Percentiles rank a stretch among this genome's conserved stretches.
Conservation (phyloP, 2,113 vertebrate genomes). For the Meles meles region DNA sequence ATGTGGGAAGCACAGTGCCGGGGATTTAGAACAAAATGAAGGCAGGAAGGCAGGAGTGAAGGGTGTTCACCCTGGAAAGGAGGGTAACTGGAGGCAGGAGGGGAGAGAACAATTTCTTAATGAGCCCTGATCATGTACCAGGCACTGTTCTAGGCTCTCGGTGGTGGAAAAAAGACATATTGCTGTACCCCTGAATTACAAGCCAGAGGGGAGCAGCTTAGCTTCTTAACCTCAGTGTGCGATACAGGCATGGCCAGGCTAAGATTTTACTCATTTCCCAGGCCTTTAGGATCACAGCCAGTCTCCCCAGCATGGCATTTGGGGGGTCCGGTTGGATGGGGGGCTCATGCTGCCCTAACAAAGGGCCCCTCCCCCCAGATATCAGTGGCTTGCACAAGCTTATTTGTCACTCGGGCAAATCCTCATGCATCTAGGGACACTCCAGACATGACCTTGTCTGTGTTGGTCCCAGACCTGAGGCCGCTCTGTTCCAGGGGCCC, state of each 20-base stretch:
- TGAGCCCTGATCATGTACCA: neutral
- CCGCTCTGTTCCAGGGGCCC: too few relatives aligned
- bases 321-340: neutral
- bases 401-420: neutral
- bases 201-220: neutral
- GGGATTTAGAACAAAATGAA: neutral
- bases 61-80: neutral
- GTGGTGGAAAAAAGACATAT: accelerated
- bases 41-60: neutral
- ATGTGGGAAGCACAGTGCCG: neutral
- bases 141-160: neutral
- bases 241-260: neutral
- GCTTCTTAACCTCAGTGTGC: too few relatives aligned
- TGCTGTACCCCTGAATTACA: neutral
- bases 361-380: neutral
- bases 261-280: neutral
- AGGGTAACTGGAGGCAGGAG: neutral
- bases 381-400: neutral
- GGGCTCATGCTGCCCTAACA: neutral
- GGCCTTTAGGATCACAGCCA: neutral
- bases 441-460: neutral
- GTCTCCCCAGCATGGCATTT: neutral
- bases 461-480: neutral
- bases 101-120: neutral
- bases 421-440: neutral